These are phyloP conservation scores for Helleia helle DNA, from an alignment of 2,888 invertebrate species.

Conservation along the genomic window DNA sequence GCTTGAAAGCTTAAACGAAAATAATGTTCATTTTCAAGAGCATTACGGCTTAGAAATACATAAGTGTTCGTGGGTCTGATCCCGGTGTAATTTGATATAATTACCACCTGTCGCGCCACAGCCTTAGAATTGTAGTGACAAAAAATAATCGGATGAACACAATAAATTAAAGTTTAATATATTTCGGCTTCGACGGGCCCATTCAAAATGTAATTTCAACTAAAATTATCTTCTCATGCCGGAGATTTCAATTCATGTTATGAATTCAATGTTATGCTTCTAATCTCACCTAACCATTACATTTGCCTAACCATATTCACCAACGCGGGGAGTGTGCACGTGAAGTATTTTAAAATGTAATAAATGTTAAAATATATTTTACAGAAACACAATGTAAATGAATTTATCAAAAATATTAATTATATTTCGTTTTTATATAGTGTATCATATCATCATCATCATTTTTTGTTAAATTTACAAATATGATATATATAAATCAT, in stretches of 20 bases:
- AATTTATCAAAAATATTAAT: no score
- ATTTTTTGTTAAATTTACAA: no score
- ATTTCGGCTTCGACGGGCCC: constrained; percentile 33
- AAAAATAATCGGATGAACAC: constrained; percentile 35
- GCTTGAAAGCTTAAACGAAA: not conserved
- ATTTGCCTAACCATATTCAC: no score
- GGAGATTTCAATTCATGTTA: not conserved
- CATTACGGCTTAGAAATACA: constrained; percentile 16
- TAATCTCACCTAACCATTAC: no score
- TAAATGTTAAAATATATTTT: no score
- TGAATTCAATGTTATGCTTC: not conserved
- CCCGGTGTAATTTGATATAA: constrained; percentile 46
- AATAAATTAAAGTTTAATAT: constrained; percentile 40
- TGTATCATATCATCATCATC: no score
- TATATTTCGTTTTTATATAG: no score
- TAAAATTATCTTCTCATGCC: constrained; percentile 9
- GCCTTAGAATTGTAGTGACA: constrained; percentile 39
- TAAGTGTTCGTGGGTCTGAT: constrained; percentile 8
- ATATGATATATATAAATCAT: no score
- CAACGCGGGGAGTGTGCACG: no score
- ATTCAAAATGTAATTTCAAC: constrained; percentile 31
- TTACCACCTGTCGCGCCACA: constrained; percentile 42
- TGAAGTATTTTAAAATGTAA: no score
- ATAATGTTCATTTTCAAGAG: no score
- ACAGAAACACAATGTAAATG: no score